Percentiles rank a stretch among this genome's conserved stretches.
These are phyloP conservation scores for Gastrophysa polygoni DNA, from an alignment of 2,888 invertebrate species.

Conservation along the genomic window DNA sequence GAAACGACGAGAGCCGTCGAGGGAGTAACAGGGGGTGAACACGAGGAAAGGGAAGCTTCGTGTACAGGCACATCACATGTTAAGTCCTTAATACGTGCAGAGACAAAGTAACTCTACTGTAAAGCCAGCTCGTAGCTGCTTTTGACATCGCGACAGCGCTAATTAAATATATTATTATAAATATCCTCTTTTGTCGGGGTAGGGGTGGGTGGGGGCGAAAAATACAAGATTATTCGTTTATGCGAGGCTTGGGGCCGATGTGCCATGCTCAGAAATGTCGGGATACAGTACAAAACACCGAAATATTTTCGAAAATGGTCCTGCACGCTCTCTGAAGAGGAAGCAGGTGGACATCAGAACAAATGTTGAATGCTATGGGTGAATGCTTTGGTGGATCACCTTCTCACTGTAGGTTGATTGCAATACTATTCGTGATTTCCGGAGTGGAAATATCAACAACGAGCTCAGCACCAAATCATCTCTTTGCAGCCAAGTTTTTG, in stretches of 20 bases:
- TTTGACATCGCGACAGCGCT: slow-evolving; percentile 55
- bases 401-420: too few relatives aligned
- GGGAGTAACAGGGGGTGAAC: slow-evolving; percentile 25
- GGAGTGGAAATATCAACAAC: too few relatives aligned
- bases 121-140: slow-evolving; percentile 52
- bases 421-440: too few relatives aligned
- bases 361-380: too few relatives aligned
- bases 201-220: slow-evolving; percentile 42
- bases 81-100: slow-evolving; percentile 50
- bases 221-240: slow-evolving; percentile 54
- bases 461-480: too few relatives aligned
- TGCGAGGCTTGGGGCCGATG: slow-evolving; percentile 38
- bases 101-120: slow-evolving; percentile 57
- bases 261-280: slow-evolving; percentile 40
- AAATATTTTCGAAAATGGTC: too few relatives aligned
- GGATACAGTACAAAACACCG: slow-evolving; percentile 14
- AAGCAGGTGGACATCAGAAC: too few relatives aligned
- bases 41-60: slow-evolving; percentile 42
- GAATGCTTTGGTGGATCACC: too few relatives aligned
- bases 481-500: too few relatives aligned
- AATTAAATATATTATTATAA: slow-evolving; percentile 58
- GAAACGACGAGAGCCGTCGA: slow-evolving; percentile 13
- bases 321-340: too few relatives aligned
- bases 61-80: slow-evolving; percentile 50
- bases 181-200: slow-evolving; percentile 48